Conservation (phyloP, 2,797 vertebrate genomes). For the Arnoldichthys spilopterus region DNA sequence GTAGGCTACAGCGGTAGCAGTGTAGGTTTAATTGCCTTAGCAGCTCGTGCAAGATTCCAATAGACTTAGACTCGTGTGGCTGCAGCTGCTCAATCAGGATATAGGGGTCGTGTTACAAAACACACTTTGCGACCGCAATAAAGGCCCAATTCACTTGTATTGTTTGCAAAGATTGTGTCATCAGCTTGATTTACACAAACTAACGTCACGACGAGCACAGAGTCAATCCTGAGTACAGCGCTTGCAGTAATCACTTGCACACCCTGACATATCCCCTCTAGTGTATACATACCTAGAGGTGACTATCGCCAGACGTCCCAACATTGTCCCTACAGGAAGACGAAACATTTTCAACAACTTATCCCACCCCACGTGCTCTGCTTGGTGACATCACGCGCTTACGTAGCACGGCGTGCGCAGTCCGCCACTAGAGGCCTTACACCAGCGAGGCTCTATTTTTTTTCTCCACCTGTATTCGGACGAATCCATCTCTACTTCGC, state of each 20-base stretch:
- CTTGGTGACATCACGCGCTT: constrained; percentile 21
- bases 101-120: not conserved
- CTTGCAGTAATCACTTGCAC: too few relatives aligned
- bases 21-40: too few relatives aligned
- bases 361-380: not conserved
- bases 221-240: not conserved
- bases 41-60: not conserved
- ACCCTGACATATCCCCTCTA: not conserved
- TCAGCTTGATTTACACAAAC: not conserved
- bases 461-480: not conserved
- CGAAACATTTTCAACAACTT: constrained; percentile 18
- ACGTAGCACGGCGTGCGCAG: not conserved
- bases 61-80: not conserved
- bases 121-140: too few relatives aligned
- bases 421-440: constrained; percentile 5
- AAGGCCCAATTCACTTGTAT: not conserved
- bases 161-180: too few relatives aligned
- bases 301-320: not conserved
- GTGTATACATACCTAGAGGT: constrained; percentile 30
- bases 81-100: not conserved
- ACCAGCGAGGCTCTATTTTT: not conserved
- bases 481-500: not conserved
- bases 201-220: too few relatives aligned
- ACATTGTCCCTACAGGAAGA: not conserved
- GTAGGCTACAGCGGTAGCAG: too few relatives aligned